Evolutionary conservation across 2,797 vertebrate species (phyloP), one percentile per base, ranked within the genome.

Genomic region (Percopsis omiscomaycus): DNA sequence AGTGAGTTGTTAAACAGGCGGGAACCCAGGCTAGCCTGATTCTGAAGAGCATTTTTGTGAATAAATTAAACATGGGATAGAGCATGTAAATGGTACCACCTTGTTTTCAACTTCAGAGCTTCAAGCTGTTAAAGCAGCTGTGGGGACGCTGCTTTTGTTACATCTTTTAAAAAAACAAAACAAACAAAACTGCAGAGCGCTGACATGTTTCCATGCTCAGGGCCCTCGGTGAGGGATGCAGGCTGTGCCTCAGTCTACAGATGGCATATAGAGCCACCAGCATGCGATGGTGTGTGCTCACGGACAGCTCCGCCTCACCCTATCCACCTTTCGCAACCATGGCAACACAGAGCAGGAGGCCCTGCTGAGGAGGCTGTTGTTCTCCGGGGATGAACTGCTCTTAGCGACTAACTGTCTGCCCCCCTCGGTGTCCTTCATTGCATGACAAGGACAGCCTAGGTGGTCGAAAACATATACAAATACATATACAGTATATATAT

Each of bases 291-390:
- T 63, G 64, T 71, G 73, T 69, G 69, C 69, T 74, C 61, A 22
- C 77, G 69, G 69, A 78, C 80, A 83, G 77, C 60, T 30, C 75
- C 75, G 80, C 89, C 84, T 88, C 86, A 81, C 88, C 89, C 89
- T 82, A 84, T 89, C 81, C 91, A 92, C 89, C 90, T 91, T 87
- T 87, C 85, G 92, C 87, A 93, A 89, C 92, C 92, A 93, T 93
- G 87, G 92, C 89, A 93, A 93, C 92, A 37, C 70, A 5, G 85
- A 86, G 84, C 82, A 75, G 61, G 81, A 89, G 88, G 84, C 86
- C 86, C 87, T 89, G 71, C 69, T 55, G 88, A 67, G 75, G 75
- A 81, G 80, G 69, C 73, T 68, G 77, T 64, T 72, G 81, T 83
- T 73, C 84, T 77, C 66, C 63, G 62, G 79, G 81, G 86, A 77